phyloP scores from a whole-genome alignment of 2,888 invertebrate genomes.

The Diarsia brunnea region DNA sequence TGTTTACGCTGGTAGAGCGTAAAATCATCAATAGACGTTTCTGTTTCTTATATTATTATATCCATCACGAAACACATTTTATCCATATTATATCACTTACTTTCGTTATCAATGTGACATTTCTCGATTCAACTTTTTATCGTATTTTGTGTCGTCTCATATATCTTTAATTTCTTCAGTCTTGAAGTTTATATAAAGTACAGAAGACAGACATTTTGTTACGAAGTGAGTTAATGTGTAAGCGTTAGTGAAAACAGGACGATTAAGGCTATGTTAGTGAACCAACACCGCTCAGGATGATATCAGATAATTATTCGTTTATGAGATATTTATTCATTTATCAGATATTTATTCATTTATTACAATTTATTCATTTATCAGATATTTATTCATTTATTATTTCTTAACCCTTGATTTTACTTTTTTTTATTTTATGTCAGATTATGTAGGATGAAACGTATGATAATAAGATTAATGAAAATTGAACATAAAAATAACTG shows the following conservation, averaged over 20 bases:
- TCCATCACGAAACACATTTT: background rate
- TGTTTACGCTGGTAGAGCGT: background rate
- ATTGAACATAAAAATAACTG: background rate
- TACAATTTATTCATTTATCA: background rate
- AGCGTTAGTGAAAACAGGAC: constrained; percentile 70
- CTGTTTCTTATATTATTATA: background rate
- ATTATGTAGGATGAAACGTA: background rate
- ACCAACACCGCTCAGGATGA: constrained; percentile 49
- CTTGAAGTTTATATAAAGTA: constrained; percentile 41
- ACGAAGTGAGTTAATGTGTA: constrained; percentile 67
- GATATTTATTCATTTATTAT: no score
- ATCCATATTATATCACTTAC: background rate
- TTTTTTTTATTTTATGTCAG: background rate
- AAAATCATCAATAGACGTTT: background rate
- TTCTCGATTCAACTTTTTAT: constrained; percentile 5
- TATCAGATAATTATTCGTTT: constrained; percentile 21
- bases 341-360: background rate
- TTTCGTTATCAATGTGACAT: constrained; percentile 20
- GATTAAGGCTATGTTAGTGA: constrained; percentile 68
- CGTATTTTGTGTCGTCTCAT: constrained; percentile 5
- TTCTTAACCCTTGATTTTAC: background rate
- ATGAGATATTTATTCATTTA: background rate
- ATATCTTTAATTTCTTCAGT: constrained; percentile 34
- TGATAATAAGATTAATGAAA: background rate
- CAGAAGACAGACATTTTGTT: constrained; percentile 57